phyloP scores from a whole-genome alignment of 2,888 invertebrate species.

The Drosophila austrosaltans region DNA sequence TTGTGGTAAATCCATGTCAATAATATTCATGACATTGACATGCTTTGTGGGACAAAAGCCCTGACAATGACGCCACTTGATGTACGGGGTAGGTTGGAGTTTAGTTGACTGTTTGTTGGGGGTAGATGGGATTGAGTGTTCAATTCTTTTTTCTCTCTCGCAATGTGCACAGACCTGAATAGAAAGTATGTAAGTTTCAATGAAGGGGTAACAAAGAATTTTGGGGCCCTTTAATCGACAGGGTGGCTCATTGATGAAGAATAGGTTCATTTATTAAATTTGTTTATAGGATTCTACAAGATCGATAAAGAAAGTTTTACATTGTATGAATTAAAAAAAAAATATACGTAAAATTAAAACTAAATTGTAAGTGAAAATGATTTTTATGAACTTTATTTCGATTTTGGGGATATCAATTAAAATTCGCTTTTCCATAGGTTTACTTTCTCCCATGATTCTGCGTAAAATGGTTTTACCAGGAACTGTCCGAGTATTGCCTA shows the following conservation, averaged over 20 bases:
- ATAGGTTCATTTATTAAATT: constrained; percentile 15
- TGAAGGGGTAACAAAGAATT: constrained; percentile 54
- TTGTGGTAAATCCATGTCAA: constrained; percentile 70
- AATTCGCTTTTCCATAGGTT: too few species aligned
- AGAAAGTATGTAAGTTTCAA: constrained; percentile 70
- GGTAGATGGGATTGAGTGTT: constrained; percentile 18
- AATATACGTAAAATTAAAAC: too few species aligned
- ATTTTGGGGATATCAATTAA: too few species aligned
- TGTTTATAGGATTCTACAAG: too few species aligned
- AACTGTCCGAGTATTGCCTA: neutral
- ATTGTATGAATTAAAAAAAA: too few species aligned
- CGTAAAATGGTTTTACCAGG: too few species aligned
- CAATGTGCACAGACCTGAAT: constrained; percentile 58
- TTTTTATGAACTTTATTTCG: too few species aligned
- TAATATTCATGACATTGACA: constrained; percentile 79
- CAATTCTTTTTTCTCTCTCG: constrained; percentile 17
- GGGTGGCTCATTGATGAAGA: constrained; percentile 39
- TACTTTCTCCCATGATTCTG: too few species aligned
- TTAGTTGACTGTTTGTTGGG: constrained; percentile 1
- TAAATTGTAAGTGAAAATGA: too few species aligned
- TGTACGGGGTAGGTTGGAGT: constrained; percentile 1
- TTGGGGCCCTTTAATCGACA: constrained; percentile 1
- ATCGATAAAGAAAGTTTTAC: too few species aligned
- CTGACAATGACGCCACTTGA: constrained; percentile 16
- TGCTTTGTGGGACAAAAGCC: constrained; percentile 68